phyloP scores from a whole-genome alignment of 2,113 vertebrate genomes.

The Chaenocephalus aceratus region DNA sequence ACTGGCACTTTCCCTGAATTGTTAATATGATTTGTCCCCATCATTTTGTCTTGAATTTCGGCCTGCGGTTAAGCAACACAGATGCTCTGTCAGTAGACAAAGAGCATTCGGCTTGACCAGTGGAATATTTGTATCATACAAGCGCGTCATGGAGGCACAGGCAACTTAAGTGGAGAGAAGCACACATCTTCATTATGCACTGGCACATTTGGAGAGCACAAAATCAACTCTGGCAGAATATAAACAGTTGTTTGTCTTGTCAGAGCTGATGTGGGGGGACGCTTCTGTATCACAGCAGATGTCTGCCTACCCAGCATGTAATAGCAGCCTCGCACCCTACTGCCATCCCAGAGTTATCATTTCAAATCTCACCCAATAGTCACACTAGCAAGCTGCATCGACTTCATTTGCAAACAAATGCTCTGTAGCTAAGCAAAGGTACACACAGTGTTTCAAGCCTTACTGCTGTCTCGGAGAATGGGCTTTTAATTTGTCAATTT shows the following conservation, averaged over 20 bases:
- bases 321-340: constrained; percentile 27
- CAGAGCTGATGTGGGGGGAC: constrained; percentile 27
- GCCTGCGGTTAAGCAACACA: neutral
- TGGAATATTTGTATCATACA: constrained; percentile 4
- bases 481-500: constrained; percentile 34
- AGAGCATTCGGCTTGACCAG: constrained; percentile 7
- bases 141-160: neutral
- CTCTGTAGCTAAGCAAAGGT: constrained; percentile 48
- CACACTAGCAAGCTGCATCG: constrained; percentile 33
- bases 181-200: neutral
- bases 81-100: neutral
- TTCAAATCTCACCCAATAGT: constrained; percentile 56
- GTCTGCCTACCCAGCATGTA: constrained; percentile 53
- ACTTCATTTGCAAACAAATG: constrained; percentile 52
- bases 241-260: constrained; percentile 7
- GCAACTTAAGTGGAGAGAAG: neutral
- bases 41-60: too few species aligned
- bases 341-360: constrained; percentile 34
- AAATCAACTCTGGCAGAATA: neutral
- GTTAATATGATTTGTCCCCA: neutral
- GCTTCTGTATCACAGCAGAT: constrained; percentile 51
- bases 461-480: constrained; percentile 16
- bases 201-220: neutral
- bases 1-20: too few species aligned
- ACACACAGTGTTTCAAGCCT: constrained; percentile 37